Conservation (phyloP, 2,797 vertebrate species). For the Poeciliopsis presidionis region DNA sequence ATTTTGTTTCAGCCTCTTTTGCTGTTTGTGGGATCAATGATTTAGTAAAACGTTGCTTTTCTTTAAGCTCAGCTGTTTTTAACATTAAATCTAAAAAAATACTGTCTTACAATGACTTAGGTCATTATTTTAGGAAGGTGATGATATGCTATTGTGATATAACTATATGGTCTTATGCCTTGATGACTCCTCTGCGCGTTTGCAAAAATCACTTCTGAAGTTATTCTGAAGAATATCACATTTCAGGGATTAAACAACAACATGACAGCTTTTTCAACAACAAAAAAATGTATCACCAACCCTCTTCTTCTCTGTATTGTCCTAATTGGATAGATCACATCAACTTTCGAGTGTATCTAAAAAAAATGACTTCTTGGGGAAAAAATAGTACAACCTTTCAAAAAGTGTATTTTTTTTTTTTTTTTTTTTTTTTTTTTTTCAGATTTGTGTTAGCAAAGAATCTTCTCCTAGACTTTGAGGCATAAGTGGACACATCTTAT, state of each 20-base stretch:
- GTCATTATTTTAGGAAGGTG: not conserved
- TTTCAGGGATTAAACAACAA: constrained; percentile 11
- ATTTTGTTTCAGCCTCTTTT: not conserved
- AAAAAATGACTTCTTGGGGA: constrained; percentile 67
- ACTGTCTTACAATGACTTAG: not conserved
- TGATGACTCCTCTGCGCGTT: not conserved
- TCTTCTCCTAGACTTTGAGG: constrained; percentile 87
- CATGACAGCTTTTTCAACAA: constrained; percentile 4
- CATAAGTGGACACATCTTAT: constrained; percentile 97
- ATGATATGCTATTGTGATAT: not conserved
- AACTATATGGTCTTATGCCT: not conserved
- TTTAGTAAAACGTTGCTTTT: not conserved
- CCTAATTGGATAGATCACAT: constrained; percentile 5
- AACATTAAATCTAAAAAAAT: not conserved
- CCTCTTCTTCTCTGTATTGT: constrained; percentile 11
- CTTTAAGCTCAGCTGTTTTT: not conserved
- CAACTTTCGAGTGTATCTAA: constrained; percentile 6
- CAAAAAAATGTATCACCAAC: constrained; percentile 7
- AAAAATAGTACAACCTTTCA: constrained; percentile 63
- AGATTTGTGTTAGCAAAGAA: constrained; percentile 85
- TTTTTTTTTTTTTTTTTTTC: constrained; percentile 76
- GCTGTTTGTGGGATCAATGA: not conserved
- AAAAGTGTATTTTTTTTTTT: constrained; percentile 59
- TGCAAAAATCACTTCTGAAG: not conserved
- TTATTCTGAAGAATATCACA: not conserved